phyloP scores from a whole-genome alignment of 2,888 invertebrate species.

The Meandrusa payeni region DNA sequence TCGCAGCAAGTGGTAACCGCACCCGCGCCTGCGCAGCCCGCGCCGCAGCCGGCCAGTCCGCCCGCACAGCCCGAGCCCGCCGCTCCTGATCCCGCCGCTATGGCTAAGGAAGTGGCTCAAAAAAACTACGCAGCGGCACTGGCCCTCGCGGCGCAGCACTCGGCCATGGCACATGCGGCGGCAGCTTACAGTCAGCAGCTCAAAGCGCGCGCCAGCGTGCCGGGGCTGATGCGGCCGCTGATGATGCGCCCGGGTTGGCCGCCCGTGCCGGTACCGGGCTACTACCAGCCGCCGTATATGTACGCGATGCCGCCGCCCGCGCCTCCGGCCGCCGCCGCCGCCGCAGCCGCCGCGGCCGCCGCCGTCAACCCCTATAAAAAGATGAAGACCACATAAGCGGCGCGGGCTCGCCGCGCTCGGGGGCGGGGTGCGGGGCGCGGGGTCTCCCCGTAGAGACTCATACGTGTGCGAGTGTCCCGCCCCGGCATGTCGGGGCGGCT shows the following conservation, averaged over 20 bases:
- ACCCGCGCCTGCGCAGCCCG: conserved; percentile 42
- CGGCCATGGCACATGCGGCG: conserved; percentile 64
- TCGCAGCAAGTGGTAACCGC: conserved; percentile 39
- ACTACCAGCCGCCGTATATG: conserved; percentile 76
- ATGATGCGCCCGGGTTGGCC: conserved; percentile 71
- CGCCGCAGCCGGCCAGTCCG: conserved; percentile 73
- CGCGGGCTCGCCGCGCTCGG: conserved; percentile 47
- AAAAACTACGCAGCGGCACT: conserved; percentile 89
- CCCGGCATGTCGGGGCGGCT: conserved; percentile 74
- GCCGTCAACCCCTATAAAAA: conserved; percentile 92
- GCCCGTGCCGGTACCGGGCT: conserved; percentile 71
- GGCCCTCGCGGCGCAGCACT: conserved; percentile 73
- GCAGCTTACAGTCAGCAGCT: conserved; percentile 78
- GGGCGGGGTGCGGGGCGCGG: conserved; percentile 73
- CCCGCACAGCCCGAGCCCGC: conserved; percentile 34
- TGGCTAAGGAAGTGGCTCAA: conserved; percentile 91
- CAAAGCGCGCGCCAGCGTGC: conserved; percentile 85
- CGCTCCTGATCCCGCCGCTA: conserved; percentile 82
- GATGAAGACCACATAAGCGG: conserved; percentile 90
- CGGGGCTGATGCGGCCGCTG: conserved; percentile 64
- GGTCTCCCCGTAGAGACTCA: conserved; percentile 77
- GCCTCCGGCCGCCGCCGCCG: conserved; percentile 62
- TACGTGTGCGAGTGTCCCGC: conserved; percentile 69
- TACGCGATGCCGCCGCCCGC: conserved; percentile 75
- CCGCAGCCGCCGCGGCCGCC: conserved; percentile 63